A percentile compares a stretch with the other conserved stretches of the same genome.
phyloP scores from a whole-genome alignment of 1,140 invertebrate species.

The Calosoma granatense region DNA sequence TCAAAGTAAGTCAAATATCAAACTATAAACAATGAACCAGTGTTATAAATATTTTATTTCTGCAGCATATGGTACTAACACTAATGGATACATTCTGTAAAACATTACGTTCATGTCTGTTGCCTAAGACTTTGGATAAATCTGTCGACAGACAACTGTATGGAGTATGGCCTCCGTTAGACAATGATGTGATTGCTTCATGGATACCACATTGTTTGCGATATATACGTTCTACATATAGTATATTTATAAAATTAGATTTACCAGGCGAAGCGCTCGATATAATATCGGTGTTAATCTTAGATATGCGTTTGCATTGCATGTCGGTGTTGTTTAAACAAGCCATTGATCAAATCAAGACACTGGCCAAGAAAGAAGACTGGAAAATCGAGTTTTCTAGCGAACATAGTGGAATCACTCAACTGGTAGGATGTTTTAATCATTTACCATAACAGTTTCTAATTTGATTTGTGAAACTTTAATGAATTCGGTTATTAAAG shows the following conservation, averaged over 20 bases:
- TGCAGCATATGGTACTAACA: constrained; percentile 49
- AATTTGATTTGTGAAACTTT: background rate
- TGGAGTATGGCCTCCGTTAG: constrained; percentile 35
- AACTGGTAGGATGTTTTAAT: constrained; percentile 49
- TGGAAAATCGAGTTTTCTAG: constrained; percentile 82
- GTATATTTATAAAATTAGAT: constrained; percentile 61
- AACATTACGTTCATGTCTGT: constrained; percentile 50
- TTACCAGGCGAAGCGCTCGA: constrained; percentile 71
- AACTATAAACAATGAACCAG: background rate
- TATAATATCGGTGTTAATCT: constrained; percentile 72
- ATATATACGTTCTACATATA: constrained; percentile 57
- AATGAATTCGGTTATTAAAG: constrained; percentile 13
- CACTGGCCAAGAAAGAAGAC: constrained; percentile 68
- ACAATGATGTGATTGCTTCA: constrained; percentile 44
- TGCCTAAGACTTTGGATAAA: constrained; percentile 46
- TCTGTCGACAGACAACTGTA: constrained; percentile 30
- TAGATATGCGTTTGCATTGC: constrained; percentile 81
- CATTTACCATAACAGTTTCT: constrained; percentile 10
- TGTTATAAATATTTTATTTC: constrained; percentile 15
- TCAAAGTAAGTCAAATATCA: constrained; percentile 48
- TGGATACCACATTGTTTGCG: constrained; percentile 74
- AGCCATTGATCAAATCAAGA: constrained; percentile 65
- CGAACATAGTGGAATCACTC: constrained; percentile 69
- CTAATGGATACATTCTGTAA: constrained; percentile 55
- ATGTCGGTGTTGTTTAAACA: constrained; percentile 78